phyloP scores from a whole-genome alignment of 1,140 invertebrate genomes.

The Trigoniulus corallinus region DNA sequence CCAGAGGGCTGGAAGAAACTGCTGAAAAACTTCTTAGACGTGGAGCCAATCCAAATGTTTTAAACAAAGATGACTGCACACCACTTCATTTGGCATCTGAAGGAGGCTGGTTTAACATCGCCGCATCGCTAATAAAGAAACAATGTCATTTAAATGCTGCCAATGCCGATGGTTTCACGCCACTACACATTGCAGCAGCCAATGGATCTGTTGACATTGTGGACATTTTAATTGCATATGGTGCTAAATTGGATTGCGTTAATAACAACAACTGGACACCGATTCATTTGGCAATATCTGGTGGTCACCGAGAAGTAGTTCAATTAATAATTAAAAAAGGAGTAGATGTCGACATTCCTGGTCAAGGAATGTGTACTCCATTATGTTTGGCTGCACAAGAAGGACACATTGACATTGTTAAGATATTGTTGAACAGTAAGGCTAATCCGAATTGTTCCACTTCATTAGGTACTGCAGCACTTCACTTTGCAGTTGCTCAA shows the following conservation, averaged over 20 bases:
- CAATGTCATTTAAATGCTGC: background rate
- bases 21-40: too few relatives aligned
- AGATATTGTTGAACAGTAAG: background rate
- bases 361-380: background rate
- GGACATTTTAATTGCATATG: background rate
- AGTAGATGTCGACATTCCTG: background rate
- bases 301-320: background rate
- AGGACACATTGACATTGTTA: background rate
- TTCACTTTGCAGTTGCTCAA: background rate
- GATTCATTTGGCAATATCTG: background rate
- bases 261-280: background rate
- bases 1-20: too few relatives aligned
- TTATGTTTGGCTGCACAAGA: background rate
- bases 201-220: background rate
- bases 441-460: background rate
- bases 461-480: background rate
- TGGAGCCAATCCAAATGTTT: too few relatives aligned
- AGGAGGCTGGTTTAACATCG: too few relatives aligned
- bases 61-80: too few relatives aligned
- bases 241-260: background rate
- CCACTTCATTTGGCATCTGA: too few relatives aligned
- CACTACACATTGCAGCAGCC: background rate
- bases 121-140: too few relatives aligned
- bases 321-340: background rate
- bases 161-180: background rate